Evolutionary conservation across 2,888 invertebrate genomes (phyloP), one percentile per base, ranked within the genome.

Genomic region (Platynereis dumerilii): DNA sequence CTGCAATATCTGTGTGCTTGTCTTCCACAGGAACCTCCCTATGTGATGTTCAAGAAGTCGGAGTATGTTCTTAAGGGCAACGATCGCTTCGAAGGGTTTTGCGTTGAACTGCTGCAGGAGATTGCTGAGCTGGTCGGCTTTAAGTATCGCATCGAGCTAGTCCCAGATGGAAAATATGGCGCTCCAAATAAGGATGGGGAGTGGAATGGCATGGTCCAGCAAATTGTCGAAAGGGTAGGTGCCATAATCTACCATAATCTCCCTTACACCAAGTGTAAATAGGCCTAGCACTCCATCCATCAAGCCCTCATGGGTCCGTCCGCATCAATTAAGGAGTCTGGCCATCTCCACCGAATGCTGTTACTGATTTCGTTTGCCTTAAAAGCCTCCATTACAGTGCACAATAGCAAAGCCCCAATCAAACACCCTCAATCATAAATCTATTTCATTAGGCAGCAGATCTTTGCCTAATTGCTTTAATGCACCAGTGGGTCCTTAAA

Each of bases 41-140:
- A 86, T 71, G 84, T 86, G 24, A 83, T 84, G 80, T 64, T 77
- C 53, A 93, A 91, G 80, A 64, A 65, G 53, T 59, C 67, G 0
- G 90, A 91, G 22, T 27, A 44, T 75, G 91, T 80, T 64, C 85
- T 92, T 66, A 87, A 87, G 60, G 94, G 94, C 0, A 94, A 94
- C 78, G 92, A 91, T 69, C 88, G 76, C 34, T 83, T 75, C 69
- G 77, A 80, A 55, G 84, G 84, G 0, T 96, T 92, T 78, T 92
- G 92, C 45, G 90, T 96, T 60, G 96, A 96, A 79, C 85, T 96
- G 17, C 90, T 96, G 61, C 87, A 91, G 42, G 91, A 92, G 80
- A 87, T 96, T 39, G 88, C 93, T 7, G 87, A 89, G 78, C 88
- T 90, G 79, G 87, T 92, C 24, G 91, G 91, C 45, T 95, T 96